Evolutionary conservation across 53 echinoderm and acorn worm genomes (phyloP), one percentile per base, ranked within the genome.

Genomic region (Pentamera pediparva): DNA sequence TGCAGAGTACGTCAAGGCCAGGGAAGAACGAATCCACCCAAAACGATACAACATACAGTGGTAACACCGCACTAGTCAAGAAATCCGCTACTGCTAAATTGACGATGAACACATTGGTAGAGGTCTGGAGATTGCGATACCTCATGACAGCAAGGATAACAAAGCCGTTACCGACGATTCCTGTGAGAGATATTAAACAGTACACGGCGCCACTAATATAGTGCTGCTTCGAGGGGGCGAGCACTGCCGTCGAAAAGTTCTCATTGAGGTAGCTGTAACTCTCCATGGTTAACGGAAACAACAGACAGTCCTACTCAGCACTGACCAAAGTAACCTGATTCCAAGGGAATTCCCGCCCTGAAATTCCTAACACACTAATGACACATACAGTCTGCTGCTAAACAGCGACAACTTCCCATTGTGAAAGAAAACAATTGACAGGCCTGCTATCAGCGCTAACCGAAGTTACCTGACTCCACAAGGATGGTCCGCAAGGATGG

Each of bases 41-140:
- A 27, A 57, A 57, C 11, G 58, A 57, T 4, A 57, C 27, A 4
- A 32, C 32, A 32, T 57, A 57, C 13, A 57, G 0, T 1, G 29
- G 58, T 1, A 57, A 17, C 26, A 22, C 10, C 5, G 58, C 9
- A 20, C 58, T 57, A 10, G 58, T 32, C 29, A 57, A 57, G 29
- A 57, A 28, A 20, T 57, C 58, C 10, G 58, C 58, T 20, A 28
- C 29, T 5, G 58, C 58, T 17, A 57, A 32, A 28, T 57, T 57
- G 3, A 57, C 58, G 3, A 57, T 57, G 58, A 57, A 57, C 17
- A 57, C 58, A 32, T 57, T 57, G 58, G 58, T 57, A 9, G 28
- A 26, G 4, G 58, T 57, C 58, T 57, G 58, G 13, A 57, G 13
- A 32, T 24, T 57, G 17, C 58, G 58, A 12, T 31, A 29, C 29